Percentiles rank a stretch among this genome's conserved stretches.
Conservation (phyloP, 2,113 vertebrate species). For the Oceanites oceanicus region DNA sequence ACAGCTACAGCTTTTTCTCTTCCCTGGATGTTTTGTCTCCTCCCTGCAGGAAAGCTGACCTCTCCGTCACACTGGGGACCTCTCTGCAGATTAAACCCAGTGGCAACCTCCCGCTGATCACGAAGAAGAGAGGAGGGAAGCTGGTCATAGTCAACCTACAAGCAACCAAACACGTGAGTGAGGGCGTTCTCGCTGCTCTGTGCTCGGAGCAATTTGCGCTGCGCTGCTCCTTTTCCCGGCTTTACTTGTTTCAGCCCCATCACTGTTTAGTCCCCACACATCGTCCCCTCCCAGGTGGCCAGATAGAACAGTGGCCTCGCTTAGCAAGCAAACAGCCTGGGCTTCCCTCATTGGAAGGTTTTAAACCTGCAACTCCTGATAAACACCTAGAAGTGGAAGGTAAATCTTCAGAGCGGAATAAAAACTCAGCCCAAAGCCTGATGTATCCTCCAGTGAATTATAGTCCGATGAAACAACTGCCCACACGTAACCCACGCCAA, state of each 20-base stretch:
- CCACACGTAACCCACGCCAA: accelerated
- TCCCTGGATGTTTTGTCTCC: background rate
- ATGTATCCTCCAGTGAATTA: background rate
- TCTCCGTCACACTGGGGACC: conserved; percentile 91
- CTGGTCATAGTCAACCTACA: conserved; percentile 94
- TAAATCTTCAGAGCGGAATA: background rate
- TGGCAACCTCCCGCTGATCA: conserved; percentile 90
- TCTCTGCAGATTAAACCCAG: conserved; percentile 98
- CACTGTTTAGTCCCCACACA: background rate
- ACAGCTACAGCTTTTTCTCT: background rate
- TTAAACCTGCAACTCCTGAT: background rate
- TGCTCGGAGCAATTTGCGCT: background rate
- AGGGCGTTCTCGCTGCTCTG: accelerated
- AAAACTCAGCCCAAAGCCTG: background rate
- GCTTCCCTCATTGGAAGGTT: background rate
- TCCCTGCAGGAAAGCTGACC: conserved; percentile 83
- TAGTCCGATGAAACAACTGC: background rate
- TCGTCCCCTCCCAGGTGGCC: background rate
- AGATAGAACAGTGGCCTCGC: background rate
- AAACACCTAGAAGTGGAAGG: background rate
- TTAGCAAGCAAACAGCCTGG: background rate
- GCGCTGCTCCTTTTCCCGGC: background rate
- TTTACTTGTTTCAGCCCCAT: background rate
- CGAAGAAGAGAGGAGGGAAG: conserved; percentile 92
- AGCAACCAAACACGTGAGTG: conserved; percentile 91